Conservation (phyloP, 2,113 vertebrate species). For the Coreoperca whiteheadi region DNA sequence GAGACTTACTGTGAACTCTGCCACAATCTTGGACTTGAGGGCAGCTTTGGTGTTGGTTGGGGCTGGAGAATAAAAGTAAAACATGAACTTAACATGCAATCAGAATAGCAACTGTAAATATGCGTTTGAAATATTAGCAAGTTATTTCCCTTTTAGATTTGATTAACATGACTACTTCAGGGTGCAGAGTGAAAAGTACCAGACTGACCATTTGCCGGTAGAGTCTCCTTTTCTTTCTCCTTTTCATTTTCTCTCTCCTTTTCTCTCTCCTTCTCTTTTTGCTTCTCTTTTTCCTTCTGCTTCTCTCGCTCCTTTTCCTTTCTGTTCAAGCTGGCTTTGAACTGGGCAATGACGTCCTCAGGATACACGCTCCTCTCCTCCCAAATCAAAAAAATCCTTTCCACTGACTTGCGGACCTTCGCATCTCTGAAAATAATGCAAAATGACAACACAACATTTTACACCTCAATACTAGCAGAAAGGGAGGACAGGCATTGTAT, state of each 20-base stretch:
- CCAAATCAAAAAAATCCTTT: constrained; percentile 97
- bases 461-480: not conserved
- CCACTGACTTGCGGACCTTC: constrained; percentile 93
- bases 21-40: constrained; percentile 97
- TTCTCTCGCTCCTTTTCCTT: constrained; percentile 79
- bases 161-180: not conserved
- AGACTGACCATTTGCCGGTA: constrained; percentile 71
- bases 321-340: constrained; percentile 86
- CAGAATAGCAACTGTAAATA: not conserved
- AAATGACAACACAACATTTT: not conserved
- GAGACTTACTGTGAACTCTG: constrained; percentile 94
- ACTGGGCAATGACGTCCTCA: constrained; percentile 90
- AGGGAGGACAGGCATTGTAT: not conserved
- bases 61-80: constrained; percentile 65
- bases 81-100: not conserved
- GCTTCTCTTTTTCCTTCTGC: constrained; percentile 62
- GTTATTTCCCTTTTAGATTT: constrained; percentile 4
- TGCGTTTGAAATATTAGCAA: not conserved
- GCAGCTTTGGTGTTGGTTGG: constrained; percentile 90
- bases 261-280: constrained; percentile 52
- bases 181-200: not conserved
- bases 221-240: constrained; percentile 48
- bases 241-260: constrained; percentile 57
- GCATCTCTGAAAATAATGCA: constrained; percentile 86
- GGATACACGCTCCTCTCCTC: constrained; percentile 96